Evolutionary conservation across 2,888 invertebrate species (phyloP).

Genomic region (Podotricha telesiphe): DNA sequence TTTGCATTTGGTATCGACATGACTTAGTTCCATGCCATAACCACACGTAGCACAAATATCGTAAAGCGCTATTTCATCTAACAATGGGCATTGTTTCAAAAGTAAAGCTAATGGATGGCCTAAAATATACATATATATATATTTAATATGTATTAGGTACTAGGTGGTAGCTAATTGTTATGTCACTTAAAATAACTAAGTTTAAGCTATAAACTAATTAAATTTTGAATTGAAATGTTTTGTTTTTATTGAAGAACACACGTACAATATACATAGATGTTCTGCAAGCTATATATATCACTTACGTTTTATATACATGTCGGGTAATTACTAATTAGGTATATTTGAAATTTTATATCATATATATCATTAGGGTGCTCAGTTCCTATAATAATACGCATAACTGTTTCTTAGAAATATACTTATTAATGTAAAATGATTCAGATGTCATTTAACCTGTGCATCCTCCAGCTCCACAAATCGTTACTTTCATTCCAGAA

Average conservation of each 20-base stretch:
- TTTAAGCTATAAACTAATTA: no score
- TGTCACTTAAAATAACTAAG: no score
- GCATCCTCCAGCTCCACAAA: constrained; percentile 80
- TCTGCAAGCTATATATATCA: no score
- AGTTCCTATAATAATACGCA: no score
- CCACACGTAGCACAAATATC: constrained; percentile 72
- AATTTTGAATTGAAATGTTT: no score
- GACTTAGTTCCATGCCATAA: constrained; percentile 75
- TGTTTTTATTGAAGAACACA: no score
- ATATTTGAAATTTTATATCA: no score
- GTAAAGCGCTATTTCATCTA: constrained; percentile 77
- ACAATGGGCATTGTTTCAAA: constrained; percentile 73
- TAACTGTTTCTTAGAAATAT: neutral
- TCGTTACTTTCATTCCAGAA: constrained; percentile 80
- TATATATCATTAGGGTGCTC: no score
- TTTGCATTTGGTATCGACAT: constrained; percentile 76
- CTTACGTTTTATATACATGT: no score
- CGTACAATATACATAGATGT: no score
- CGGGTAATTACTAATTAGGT: no score
- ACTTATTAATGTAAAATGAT: neutral
- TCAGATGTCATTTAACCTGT: constrained; percentile 62
- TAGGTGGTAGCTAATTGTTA: no score
- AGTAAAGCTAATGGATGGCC: constrained; percentile 76
- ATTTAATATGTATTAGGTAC: neutral
- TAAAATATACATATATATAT: constrained; percentile 38